Evolutionary conservation across 1,140 invertebrate genomes (phyloP), one percentile per base, ranked within the genome.

Genomic region (Sitobion miscanthi): DNA sequence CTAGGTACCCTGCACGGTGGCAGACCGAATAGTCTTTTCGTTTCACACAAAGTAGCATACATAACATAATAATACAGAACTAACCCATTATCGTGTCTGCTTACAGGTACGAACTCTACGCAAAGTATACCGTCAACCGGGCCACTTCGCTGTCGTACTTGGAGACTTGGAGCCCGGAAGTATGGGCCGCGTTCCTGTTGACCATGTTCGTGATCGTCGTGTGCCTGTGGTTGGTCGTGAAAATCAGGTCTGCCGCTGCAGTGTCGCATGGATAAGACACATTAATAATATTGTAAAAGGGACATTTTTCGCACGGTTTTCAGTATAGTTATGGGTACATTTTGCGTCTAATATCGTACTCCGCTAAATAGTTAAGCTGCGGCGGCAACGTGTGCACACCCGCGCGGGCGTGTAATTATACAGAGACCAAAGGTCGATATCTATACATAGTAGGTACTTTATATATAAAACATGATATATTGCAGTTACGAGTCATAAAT

Each of bases 71-170:
- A 42, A 3, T 69, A n/a, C 5, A n/a, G 42, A 42, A n/a, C 30
- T 17, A 6, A n/a, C 30, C 30, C 6, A 42, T 42, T n/a, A 77
- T 6, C 30, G 30, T 14, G 14, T 54, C 49, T 52, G 49, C 30
- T 30, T 45, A 20, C 57, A 94, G 94, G 94, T 94, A 94, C 89
- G 93, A 94, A 47, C 21, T 94, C 17, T 94, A 93, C 77, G 77
- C 90, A 14, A 93, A 94, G 38, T 88, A 91, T 47, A 93, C 91
- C n/a, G 87, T 49, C 47, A 93, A 93, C 49, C 35, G 86, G 23
- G 94, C 93, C 35, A 94, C 93, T 38, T 94, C 94, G 25, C 1
- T 90, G 69, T 94, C 94, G 20, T 94, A 94, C 47, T 52, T 94
- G 35, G 91, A 90, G 14, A 94, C 94, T 6, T 94, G 94, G 94